phyloP scores from a whole-genome alignment of 1,140 invertebrate species.

The Neuroterus valhalla region DNA sequence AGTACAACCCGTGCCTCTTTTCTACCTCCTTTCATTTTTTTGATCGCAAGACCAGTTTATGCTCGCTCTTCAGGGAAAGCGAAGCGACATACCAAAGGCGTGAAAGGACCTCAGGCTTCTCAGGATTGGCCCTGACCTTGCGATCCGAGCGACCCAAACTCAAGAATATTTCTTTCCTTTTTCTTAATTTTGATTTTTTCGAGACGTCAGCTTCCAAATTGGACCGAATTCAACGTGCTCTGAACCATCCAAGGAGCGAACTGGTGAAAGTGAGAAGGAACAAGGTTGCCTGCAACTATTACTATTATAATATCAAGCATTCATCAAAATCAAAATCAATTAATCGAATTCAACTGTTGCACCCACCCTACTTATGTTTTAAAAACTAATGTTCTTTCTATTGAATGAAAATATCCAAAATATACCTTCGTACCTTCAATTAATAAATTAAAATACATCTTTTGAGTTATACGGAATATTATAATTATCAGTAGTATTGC shows the following conservation, averaged over 20 bases:
- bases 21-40: conserved; percentile 16
- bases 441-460: too few species aligned
- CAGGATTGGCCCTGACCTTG: conserved; percentile 29
- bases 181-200: conserved; percentile 15
- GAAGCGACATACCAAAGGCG: conserved; percentile 11
- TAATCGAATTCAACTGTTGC: background rate
- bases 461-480: too few species aligned
- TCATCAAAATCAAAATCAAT: background rate
- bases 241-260: background rate
- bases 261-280: conserved; percentile 4
- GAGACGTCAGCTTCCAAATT: background rate
- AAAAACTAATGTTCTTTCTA: too few species aligned
- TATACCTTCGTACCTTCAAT: too few species aligned
- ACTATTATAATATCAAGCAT: background rate
- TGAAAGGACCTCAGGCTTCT: conserved; percentile 22
- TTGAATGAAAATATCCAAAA: too few species aligned
- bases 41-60: conserved; percentile 13
- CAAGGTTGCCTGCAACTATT: conserved; percentile 14
- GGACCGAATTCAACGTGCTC: background rate
- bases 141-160: background rate
- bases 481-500: too few species aligned
- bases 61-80: conserved; percentile 17
- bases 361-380: too few species aligned
- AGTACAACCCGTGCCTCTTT: conserved; percentile 7
- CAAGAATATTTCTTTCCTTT: background rate